Percentiles rank a stretch among this genome's conserved stretches.
Conservation (phyloP, 92 coral and sea anemone species). For the Diadumene lineata region DNA sequence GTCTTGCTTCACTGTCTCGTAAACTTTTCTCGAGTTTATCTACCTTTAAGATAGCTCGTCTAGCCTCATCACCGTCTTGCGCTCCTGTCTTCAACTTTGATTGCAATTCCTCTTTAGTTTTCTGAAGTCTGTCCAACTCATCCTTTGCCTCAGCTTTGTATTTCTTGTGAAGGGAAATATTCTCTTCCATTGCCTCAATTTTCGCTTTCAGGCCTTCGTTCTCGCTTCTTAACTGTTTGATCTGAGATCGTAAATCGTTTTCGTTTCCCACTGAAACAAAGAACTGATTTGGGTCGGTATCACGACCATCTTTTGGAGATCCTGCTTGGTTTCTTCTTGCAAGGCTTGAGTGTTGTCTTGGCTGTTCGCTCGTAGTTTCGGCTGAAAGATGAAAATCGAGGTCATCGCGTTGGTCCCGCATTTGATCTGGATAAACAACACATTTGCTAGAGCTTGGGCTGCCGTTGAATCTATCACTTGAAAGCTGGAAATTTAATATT, state of each 20-base stretch:
- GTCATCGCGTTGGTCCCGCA: background rate
- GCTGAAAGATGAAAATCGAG: background rate
- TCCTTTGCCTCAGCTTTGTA: constrained; percentile 86
- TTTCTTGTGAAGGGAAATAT: constrained; percentile 79
- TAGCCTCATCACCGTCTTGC: constrained; percentile 13
- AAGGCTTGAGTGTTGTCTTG: background rate
- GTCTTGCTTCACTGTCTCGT: constrained; percentile 22
- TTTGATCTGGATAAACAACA: background rate
- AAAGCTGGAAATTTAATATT: background rate
- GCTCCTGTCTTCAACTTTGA: background rate
- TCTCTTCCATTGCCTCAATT: constrained; percentile 84
- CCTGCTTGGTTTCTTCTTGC: background rate
- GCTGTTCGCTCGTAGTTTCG: background rate
- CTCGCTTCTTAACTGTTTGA: constrained; percentile 66
- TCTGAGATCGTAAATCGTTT: constrained; percentile 44
- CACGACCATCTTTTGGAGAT: background rate
- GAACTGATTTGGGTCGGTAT: background rate
- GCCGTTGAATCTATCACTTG: background rate
- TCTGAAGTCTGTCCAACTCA: constrained; percentile 74
- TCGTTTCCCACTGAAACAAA: constrained; percentile 55
- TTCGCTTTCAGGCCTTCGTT: constrained; percentile 90
- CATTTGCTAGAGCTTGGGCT: background rate
- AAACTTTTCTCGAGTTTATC: constrained; percentile 30
- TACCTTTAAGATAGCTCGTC: constrained; percentile 7
- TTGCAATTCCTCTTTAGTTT: constrained; percentile 59